phyloP scores from a whole-genome alignment of 2,797 vertebrate species.

The Poliocrania exsul region DNA sequence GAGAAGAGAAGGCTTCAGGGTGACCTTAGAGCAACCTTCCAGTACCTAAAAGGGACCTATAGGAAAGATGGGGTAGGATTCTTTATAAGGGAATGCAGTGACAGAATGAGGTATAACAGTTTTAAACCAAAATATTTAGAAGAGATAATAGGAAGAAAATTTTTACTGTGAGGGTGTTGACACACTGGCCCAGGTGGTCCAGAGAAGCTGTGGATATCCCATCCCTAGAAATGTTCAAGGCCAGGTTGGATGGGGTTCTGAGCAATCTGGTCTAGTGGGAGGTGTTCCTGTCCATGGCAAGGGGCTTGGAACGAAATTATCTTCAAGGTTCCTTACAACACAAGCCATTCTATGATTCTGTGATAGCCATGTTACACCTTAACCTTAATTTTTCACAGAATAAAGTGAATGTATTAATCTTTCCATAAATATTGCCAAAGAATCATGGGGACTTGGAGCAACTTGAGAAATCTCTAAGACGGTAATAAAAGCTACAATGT shows the following conservation, averaged over 20 bases:
- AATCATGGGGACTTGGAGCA: neutral
- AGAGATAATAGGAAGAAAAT: neutral
- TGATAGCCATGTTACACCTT: neutral
- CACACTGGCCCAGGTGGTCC: neutral
- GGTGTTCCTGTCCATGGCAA: neutral
- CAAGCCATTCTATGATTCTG: neutral
- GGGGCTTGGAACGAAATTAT: neutral
- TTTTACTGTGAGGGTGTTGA: neutral
- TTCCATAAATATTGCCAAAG: neutral
- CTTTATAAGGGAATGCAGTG: neutral
- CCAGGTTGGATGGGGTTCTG: neutral
- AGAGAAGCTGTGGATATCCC: accelerated
- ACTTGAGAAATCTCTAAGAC: neutral
- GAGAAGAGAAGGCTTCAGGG: neutral
- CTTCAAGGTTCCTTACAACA: neutral
- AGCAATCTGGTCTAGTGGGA: neutral
- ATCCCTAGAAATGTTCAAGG: neutral
- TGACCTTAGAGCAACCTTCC: neutral
- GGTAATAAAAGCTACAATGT: too few species aligned
- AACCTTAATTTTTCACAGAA: neutral
- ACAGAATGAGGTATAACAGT: accelerated
- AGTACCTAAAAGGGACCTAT: neutral
- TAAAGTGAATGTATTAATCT: neutral
- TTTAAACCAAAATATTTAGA: neutral
- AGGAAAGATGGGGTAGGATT: neutral